phyloP scores from a whole-genome alignment of 2,888 invertebrate species.

The Pollenia amentaria region DNA sequence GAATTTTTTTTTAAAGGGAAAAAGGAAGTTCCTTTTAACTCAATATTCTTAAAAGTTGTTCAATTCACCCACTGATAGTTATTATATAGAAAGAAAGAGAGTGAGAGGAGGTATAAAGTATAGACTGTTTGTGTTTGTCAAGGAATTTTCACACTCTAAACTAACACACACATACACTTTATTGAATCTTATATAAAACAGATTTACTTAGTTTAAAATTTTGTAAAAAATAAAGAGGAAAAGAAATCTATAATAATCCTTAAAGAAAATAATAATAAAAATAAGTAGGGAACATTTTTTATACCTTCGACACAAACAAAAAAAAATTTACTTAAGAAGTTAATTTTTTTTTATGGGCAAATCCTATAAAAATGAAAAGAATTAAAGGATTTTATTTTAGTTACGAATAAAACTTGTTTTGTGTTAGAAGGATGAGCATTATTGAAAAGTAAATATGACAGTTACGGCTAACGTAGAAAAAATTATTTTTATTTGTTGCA shows the following conservation, averaged over 20 bases:
- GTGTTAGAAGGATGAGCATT: background rate
- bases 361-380: conserved; percentile 5
- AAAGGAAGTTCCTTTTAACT: conserved; percentile 68
- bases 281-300: conserved; percentile 26
- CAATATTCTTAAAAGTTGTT: conserved; percentile 65
- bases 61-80: background rate
- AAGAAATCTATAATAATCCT: conserved; percentile 72
- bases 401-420: conserved; percentile 43
- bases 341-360: conserved; percentile 24
- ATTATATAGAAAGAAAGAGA: background rate
- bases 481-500: too few species aligned
- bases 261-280: conserved; percentile 69
- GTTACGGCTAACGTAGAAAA: too few species aligned
- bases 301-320: conserved; percentile 10
- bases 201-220: conserved; percentile 63
- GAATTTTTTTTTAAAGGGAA: background rate
- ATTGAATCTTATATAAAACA: conserved; percentile 14
- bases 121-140: conserved; percentile 54
- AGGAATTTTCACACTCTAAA: conserved; percentile 72
- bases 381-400: conserved; percentile 53
- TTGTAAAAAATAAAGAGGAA: conserved; percentile 5
- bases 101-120: background rate
- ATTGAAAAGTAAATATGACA: background rate
- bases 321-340: conserved; percentile 53
- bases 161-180: conserved; percentile 52